These are phyloP conservation scores for Delia radicum DNA, from an alignment of 1,140 invertebrate species.

Conservation along the genomic window DNA sequence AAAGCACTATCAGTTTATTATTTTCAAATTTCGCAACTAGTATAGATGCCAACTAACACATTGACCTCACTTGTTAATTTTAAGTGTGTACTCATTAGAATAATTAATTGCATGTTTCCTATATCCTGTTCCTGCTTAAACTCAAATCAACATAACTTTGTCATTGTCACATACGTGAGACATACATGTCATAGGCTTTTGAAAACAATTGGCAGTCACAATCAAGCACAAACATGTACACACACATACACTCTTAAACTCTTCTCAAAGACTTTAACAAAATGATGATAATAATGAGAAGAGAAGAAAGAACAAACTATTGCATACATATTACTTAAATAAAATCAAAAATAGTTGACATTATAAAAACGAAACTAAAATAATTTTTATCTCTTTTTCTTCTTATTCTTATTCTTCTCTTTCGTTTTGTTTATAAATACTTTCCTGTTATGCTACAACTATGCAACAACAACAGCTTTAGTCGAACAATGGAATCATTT, in stretches of 20 bases:
- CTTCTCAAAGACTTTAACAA: not conserved
- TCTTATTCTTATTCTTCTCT: slow-evolving; percentile 29
- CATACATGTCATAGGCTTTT: not conserved
- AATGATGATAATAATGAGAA: not conserved
- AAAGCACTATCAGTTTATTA: no score
- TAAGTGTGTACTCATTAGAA: not conserved
- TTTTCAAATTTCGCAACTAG: no score
- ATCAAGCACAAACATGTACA: not conserved
- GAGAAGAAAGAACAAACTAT: not conserved
- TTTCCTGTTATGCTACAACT: not conserved
- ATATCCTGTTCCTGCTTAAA: slow-evolving; percentile 22
- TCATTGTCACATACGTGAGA: not conserved
- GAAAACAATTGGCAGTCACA: not conserved
- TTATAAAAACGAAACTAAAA: slow-evolving; percentile 10
- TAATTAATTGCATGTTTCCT: slow-evolving; percentile 8
- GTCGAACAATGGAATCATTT: slow-evolving; percentile 56
- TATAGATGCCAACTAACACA: no score
- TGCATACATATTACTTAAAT: not conserved
- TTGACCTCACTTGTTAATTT: no score
- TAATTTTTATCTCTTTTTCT: slow-evolving; percentile 26
- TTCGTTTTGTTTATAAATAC: not conserved
- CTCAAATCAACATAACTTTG: slow-evolving; percentile 1
- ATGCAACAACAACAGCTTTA: slow-evolving; percentile 36
- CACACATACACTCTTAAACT: not conserved
- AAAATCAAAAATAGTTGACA: slow-evolving; percentile 10